Evolutionary conservation across 1,140 invertebrate species (phyloP).

Genomic region (Myzus persicae): DNA sequence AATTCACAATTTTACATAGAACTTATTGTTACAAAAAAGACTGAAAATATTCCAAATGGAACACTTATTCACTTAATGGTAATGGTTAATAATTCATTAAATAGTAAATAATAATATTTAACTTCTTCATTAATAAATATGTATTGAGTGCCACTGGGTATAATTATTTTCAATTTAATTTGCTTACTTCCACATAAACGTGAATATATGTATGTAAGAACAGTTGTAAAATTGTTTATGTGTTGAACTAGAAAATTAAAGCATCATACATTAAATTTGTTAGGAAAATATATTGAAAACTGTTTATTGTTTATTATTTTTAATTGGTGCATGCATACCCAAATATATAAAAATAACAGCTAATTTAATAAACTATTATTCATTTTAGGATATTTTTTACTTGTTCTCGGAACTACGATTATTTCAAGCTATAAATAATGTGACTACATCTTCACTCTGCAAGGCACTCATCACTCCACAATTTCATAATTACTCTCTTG

Average conservation of each 20-base stretch:
- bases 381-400: conserved; percentile 17
- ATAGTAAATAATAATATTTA: neutral
- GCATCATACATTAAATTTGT: neutral
- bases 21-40: conserved; percentile 38
- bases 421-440: conserved; percentile 53
- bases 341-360: neutral
- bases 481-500: conserved; percentile 11
- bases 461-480: conserved; percentile 41
- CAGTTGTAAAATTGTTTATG: too few relatives aligned
- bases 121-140: too few relatives aligned
- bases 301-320: neutral
- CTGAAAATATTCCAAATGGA: conserved; percentile 51
- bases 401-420: conserved; percentile 41
- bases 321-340: neutral
- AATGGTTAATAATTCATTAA: neutral
- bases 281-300: neutral
- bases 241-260: neutral
- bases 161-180: neutral
- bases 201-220: too few relatives aligned
- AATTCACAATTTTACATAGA: conserved; percentile 20
- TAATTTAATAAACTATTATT: conserved; percentile 20
- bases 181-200: neutral
- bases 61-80: conserved; percentile 49
- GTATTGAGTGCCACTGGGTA: too few relatives aligned
- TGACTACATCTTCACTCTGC: conserved; percentile 3